These are phyloP conservation scores for Acinonyx jubatus DNA, from an alignment of 2,113 vertebrate species.

Conservation along the genomic window DNA sequence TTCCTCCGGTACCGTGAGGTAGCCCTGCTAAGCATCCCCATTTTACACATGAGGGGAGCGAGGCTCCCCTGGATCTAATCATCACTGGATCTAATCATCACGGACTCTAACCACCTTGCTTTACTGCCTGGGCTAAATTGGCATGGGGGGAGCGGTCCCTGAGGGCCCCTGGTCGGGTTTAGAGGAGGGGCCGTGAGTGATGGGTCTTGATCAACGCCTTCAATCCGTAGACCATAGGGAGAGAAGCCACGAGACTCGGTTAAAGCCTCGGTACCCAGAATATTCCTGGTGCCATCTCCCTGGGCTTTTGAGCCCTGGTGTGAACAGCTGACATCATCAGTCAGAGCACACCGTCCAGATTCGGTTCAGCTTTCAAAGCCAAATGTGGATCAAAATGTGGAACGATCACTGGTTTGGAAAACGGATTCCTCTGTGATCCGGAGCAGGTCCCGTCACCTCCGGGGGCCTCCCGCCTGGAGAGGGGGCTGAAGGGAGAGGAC, in stretches of 20 bases:
- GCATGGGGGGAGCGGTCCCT: rapidly evolving
- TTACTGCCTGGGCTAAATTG: background rate
- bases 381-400: no score
- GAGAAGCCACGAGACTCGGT: background rate
- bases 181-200: background rate
- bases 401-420: background rate
- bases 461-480: background rate
- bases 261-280: background rate
- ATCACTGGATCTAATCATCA: background rate
- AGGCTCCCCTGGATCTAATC: background rate
- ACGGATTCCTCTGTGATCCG: background rate
- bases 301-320: background rate
- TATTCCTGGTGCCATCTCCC: background rate
- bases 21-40: background rate
- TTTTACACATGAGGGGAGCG: background rate
- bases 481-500: background rate
- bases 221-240: rapidly evolving
- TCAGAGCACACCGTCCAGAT: background rate
- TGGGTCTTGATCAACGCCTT: background rate
- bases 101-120: background rate
- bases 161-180: background rate
- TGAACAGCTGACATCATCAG: background rate
- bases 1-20: no score
- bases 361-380: background rate
- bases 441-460: background rate